Evolutionary conservation across 2,797 vertebrate species (phyloP).

Genomic region (Kryptopterus vitreolus): DNA sequence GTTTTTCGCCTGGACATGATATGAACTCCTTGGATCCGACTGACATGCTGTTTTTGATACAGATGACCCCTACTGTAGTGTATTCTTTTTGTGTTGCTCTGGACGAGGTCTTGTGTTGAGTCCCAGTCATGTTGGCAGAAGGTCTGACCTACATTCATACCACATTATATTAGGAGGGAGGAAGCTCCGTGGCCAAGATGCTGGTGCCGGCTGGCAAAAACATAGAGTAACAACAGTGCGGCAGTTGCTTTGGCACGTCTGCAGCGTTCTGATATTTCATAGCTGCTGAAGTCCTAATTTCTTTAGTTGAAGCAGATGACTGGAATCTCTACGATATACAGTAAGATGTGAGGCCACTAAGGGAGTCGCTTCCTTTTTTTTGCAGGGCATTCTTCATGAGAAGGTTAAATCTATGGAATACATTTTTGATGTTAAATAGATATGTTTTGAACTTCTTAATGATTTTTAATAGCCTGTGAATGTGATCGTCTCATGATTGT

Average conservation of each 20-base stretch:
- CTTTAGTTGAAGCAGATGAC: neutral
- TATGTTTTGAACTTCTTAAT: neutral
- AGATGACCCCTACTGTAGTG: conserved; percentile 36
- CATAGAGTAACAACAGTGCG: conserved; percentile 43
- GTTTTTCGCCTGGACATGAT: neutral
- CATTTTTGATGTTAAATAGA: neutral
- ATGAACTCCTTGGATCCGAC: neutral
- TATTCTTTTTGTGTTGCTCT: conserved; percentile 50
- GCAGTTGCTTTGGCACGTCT: conserved; percentile 47
- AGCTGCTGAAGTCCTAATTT: neutral
- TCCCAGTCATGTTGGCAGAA: conserved; percentile 36
- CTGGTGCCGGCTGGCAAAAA: conserved; percentile 27
- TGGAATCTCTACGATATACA: neutral
- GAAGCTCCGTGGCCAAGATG: conserved; percentile 44
- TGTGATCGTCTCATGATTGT: neutral
- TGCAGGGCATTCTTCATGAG: neutral
- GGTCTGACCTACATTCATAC: conserved; percentile 64
- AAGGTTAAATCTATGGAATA: neutral
- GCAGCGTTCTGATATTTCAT: neutral
- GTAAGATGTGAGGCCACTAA: neutral
- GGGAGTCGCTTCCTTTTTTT: neutral
- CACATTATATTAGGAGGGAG: conserved; percentile 55
- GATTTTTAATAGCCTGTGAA: neutral
- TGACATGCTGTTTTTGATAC: neutral
- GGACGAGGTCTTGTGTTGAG: conserved; percentile 37